phyloP scores from a whole-genome alignment of 2,797 vertebrate genomes.

The Pipistrellus pygmaeus region DNA sequence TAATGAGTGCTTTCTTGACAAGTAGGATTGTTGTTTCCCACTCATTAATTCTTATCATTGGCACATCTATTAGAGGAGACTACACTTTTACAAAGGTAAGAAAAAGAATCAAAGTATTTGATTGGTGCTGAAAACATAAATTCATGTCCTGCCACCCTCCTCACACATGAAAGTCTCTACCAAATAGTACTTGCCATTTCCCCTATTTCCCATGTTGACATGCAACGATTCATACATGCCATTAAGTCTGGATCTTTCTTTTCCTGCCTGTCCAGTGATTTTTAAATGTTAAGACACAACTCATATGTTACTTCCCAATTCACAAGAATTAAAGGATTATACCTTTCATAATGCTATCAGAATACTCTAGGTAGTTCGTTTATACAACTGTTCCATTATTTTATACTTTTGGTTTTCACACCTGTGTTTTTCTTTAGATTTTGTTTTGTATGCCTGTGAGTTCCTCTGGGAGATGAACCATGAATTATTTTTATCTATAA shows the following conservation, averaged over 20 bases:
- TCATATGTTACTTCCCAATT: not conserved
- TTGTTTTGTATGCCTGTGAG: not conserved
- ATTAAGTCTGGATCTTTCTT: not conserved
- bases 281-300: not conserved
- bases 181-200: not conserved
- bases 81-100: not conserved
- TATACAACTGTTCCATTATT: not conserved
- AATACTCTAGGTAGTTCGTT: not conserved
- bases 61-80: not conserved
- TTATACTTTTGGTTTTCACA: not conserved
- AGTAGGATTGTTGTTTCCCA: not conserved
- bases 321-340: not conserved
- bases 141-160: not conserved
- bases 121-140: not conserved
- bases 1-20: not conserved
- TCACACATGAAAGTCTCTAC: not conserved
- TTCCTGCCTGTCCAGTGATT: not conserved
- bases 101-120: not conserved
- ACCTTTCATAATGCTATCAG: not conserved
- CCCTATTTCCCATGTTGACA: not conserved
- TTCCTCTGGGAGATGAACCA: not conserved
- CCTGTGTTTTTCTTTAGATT: not conserved
- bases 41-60: not conserved
- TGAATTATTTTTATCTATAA: not conserved
- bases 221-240: not conserved